These are phyloP conservation scores for Psittacus erithacus DNA, from an alignment of 2,113 vertebrate species.

Conservation along the genomic window DNA sequence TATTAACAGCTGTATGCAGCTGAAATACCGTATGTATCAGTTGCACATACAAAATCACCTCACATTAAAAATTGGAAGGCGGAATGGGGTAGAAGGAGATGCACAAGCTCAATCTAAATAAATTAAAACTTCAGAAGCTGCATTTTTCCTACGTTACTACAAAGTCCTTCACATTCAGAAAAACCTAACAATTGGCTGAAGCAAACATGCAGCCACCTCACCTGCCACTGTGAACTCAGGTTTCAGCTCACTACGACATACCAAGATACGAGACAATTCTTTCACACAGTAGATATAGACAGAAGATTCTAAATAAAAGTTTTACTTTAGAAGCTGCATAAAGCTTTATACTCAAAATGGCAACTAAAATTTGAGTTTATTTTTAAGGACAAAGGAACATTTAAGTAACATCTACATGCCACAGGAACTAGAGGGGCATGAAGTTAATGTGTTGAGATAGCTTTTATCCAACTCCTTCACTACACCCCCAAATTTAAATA, in stretches of 20 bases:
- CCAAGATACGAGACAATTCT: neutral
- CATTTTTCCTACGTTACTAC: neutral
- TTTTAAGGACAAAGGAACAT: neutral
- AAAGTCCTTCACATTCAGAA: neutral
- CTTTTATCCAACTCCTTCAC: neutral
- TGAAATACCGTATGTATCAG: fast-evolving
- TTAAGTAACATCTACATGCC: neutral
- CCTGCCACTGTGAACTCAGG: neutral
- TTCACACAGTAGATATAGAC: neutral
- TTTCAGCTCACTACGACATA: neutral
- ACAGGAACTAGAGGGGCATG: neutral
- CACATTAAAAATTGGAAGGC: neutral
- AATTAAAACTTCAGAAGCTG: neutral
- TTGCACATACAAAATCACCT: neutral
- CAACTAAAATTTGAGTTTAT: neutral
- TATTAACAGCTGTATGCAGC: neutral
- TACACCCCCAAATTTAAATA: neutral
- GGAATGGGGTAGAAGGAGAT: neutral
- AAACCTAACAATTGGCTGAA: neutral
- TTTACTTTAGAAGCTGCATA: neutral
- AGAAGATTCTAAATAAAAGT: neutral
- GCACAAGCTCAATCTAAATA: neutral
- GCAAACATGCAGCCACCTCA: neutral
- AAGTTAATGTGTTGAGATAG: neutral
- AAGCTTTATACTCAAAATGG: neutral